Evolutionary conservation across 1,140 invertebrate genomes (phyloP), one percentile per base, ranked within the genome.

Genomic region (Euura lappo): DNA sequence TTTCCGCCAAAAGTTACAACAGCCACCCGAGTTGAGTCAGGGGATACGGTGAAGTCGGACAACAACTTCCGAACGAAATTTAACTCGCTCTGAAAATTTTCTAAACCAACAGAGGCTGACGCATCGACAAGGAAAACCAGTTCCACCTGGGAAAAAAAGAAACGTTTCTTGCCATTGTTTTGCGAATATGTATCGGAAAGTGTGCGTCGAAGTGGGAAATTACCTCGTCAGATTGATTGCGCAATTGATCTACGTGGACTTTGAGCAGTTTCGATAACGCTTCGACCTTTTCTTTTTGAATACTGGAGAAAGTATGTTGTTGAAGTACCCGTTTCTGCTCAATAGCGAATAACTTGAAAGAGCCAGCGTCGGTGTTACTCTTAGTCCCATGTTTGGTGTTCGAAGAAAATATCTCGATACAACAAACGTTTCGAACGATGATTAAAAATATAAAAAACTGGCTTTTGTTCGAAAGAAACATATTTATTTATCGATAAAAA

Each of bases 21-120:
- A 2, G 92, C 89, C 4, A 94, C 90, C 74, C 92, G 84, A 0
- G 93, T 93, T 11, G 90, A 87, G 75, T 91, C 89, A 44, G 87
- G 86, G 69, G 91, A 91, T 2, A 94, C 91, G 0, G 90, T 91
- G 74, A 93, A 92, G 81, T 93, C 92, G 5, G 92, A 90, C n/a
- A 94, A 76, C 1, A 94, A 82, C 80, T 93, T 93, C 76, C 90
- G 90, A 3, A 93, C 92, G 81, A 94, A 94, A 77, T 91, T 92
- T 46, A 93, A 79, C 81, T 94, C 93, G 76, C 91, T 92, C 72
- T 86, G 85, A 81, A 94, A 94, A 82, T 94, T 93, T 3, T 89
- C 84, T 66, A 87, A 83, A 2, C 93, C 93, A 2, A 94, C 91
- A 68, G 91, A 92, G 0, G 91, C 91, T 2, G 92, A 93, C 43